Conservation (phyloP, 1,140 invertebrate genomes). For the Euborellia annulipes region DNA sequence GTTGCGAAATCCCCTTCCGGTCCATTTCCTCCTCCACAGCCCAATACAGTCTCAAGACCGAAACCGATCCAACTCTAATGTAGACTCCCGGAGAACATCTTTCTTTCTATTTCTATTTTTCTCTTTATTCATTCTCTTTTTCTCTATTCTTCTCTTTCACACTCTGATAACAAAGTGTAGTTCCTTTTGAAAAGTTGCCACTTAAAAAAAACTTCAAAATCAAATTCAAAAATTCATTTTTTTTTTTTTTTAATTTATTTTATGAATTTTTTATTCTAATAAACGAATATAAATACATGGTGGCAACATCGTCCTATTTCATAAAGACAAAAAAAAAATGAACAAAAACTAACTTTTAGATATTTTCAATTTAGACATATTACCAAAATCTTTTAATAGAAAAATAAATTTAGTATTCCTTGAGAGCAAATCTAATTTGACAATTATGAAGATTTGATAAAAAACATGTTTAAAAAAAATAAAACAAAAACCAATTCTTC, state of each 20-base stretch:
- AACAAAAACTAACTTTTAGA: constrained; percentile 8
- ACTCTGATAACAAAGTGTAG: background rate
- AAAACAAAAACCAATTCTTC: constrained; percentile 7
- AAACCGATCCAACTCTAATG: no score
- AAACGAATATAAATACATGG: background rate
- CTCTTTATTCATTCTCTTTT: constrained; percentile 9
- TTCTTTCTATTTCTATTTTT: constrained; percentile 5
- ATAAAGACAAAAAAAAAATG: constrained; percentile 5
- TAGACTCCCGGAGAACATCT: background rate
- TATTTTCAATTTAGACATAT: constrained; percentile 9
- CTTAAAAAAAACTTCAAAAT: background rate
- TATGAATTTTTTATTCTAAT: background rate
- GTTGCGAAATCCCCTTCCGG: constrained; percentile 3
- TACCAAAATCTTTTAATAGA: constrained; percentile 8
- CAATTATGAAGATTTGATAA: background rate
- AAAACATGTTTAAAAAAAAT: constrained; percentile 6
- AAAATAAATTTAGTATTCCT: constrained; percentile 9
- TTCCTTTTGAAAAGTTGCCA: background rate
- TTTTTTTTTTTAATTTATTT: background rate
- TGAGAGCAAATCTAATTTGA: constrained; percentile 9
- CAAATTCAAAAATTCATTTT: no score
- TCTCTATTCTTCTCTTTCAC: constrained; percentile 5
- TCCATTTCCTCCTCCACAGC: constrained; percentile 3
- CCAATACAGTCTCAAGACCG: background rate
- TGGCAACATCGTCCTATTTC: constrained; percentile 5